Evolutionary conservation across 2,888 invertebrate genomes (phyloP), one percentile per base, ranked within the genome.

Genomic region (Calameuta idolon): DNA sequence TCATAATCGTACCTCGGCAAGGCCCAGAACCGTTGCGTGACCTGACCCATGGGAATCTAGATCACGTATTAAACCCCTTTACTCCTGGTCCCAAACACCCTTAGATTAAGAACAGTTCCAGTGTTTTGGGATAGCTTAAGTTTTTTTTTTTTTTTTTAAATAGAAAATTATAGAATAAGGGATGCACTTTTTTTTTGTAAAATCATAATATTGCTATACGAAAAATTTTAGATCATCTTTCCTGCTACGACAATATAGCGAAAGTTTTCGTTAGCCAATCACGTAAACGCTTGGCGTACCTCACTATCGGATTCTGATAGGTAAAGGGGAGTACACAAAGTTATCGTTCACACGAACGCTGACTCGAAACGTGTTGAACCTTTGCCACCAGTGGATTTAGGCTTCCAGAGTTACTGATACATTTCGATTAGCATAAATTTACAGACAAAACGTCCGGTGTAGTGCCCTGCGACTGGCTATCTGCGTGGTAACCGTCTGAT

Each of bases 351-450:
- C 31, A 71, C 71, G 71, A 71, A 34, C 71, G 33, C 1, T 12
- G 71, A 71, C 33, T 31, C 34, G 15, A 75, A 82, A 79, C 76
- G 75, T 81, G 82, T 76, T 81, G 79, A 55, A 81, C 79, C 80
- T 82, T 80, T 81, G 80, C 78, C 83, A 83, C 82, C 81, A 86
- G 82, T 85, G 79, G 85, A 84, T 82, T 87, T 83, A 83, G 85
- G 85, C 86, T 85, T 86, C 81, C 85, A 84, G 86, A 86, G 85
- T 84, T 85, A 81, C 89, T 90, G 91, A 91, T 91, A 91, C 89
- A 90, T 90, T 87, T 86, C 87, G 89, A 90, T 91, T 91, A 90
- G 89, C 91, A 90, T 91, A 90, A 87, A 91, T 90, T 90, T 89
- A 88, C 89, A 88, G 90, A 86, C 87, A 83, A 86, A 88, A 88